Evolutionary conservation across 2,888 invertebrate genomes (phyloP), one percentile per base, ranked within the genome.

Genomic region (Rugalucina vietnamica): DNA sequence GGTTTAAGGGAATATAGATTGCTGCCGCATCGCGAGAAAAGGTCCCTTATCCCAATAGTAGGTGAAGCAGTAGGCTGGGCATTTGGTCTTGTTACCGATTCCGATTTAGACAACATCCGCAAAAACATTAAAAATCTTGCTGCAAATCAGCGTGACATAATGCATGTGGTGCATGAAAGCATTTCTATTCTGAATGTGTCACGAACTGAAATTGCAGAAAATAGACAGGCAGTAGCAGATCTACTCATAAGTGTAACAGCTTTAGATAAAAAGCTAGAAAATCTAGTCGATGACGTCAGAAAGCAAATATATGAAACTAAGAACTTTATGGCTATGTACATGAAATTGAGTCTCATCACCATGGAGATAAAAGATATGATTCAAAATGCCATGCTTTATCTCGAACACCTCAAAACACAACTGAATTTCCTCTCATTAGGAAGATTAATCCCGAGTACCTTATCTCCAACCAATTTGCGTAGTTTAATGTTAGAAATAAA

Each of bases 51-150:
- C 32, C 60, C 72, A 36, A 29, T 80, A 18, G 43, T 83, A 37
- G 82, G 82, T 1, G 27, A 78, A 39, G 37, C 60, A 73, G 29
- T 71, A 18, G 36, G 37, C 29, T 70, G 65, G 4, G 69, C 75
- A 65, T 83, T 83, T 76, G 83, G 83, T 3, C 76, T 79, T 18
- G 76, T 79, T 5, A 60, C 76, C 24, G 60, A 75, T 24, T 14
- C 14, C 39, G 83, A 83, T 27, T 43, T 83, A 50, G 29, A 76
- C 32, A 57, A 57, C 54, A 76, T 83, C 34, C 71, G 72, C 10
- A 70, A 34, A 34, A 83, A 79, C 65, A 50, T 79, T 34, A 14
- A 69, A 24, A 76, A 12, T 39, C 27, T 76, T 27, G 79, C 76
- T n/a, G 18, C n/a, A 36, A 80, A 80, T 34, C 84, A 84, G 57